Base-by-base conservation (phyloP, 2,113 vertebrate genomes). In the Vombatus ursinus region DNA sequence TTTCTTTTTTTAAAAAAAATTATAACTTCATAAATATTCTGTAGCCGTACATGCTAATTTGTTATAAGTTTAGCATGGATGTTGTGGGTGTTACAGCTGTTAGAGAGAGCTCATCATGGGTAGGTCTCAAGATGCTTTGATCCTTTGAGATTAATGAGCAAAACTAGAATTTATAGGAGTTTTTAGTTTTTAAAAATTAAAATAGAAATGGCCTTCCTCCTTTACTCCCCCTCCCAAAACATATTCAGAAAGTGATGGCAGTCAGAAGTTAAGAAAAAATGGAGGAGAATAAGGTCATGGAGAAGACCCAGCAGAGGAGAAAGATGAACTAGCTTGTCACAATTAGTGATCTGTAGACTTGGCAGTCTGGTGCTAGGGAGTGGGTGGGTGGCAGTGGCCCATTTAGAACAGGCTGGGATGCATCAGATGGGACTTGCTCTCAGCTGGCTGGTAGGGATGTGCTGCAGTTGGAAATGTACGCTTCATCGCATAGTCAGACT, bases 281-380 rank as follows among this genome's bases (percentile, higher is more conserved):
- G 26, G 89, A 50, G 28, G 48, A 0, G 48, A 50, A 84, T 25
- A 90, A 90, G 90, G 47, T 50, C 47, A 25, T 14, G n/a, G n/a
- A 49, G 19, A 24, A 16, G 28, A 25, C 8, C n/a, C 9, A 11
- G 50, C 93, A 26, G 8, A 89, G 26, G 8, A 0, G 4, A 47
- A 89, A 93, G 31, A 4, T 2, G 9, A 84, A 44, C 68, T 8
- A 84, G 68, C 68, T 84, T 84, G 68, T 44, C 37, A 23, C n/a
- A 1, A 26, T 53, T 22, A 25, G 89, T 50, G 31, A 24, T 6
- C 57, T 61, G 52, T 3, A 26, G 25, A 24, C 44, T 52, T 89
- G 50, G 10, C 0, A 5, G 50, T 0, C 3, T 0, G 0, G 31
- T 0, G 0, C 3, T 19, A 0, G 93, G 11, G 52, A 4, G 25